Conservation (phyloP, 2,113 vertebrate genomes). For the Puffinus mauretanicus region DNA sequence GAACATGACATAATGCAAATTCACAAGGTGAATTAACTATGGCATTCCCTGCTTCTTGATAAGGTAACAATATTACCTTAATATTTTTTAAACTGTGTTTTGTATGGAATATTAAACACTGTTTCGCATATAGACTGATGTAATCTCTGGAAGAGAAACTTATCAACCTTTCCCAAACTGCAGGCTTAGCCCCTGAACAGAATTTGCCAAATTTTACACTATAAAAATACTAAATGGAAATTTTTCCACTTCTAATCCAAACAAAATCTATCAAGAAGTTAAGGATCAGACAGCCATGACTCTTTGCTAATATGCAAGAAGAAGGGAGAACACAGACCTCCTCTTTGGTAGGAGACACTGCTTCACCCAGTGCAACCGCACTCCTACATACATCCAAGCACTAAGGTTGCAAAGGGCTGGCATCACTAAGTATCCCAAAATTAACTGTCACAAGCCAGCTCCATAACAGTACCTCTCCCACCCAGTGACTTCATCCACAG, state of each 20-base stretch:
- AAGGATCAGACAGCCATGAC: background rate
- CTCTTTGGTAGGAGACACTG: background rate
- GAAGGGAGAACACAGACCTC: background rate
- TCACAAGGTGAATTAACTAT: background rate
- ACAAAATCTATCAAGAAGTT: background rate
- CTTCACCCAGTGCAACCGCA: background rate
- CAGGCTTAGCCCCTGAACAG: background rate
- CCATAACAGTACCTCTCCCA: background rate
- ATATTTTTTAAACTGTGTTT: background rate
- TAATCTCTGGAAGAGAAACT: background rate
- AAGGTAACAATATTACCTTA: background rate
- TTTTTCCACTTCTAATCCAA: background rate
- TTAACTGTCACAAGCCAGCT: background rate
- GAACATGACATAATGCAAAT: background rate
- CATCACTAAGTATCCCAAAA: background rate
- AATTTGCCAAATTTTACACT: background rate
- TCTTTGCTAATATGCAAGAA: background rate
- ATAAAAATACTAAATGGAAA: background rate
- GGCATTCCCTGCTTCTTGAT: background rate
- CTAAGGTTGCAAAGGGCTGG: background rate
- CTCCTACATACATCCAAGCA: background rate
- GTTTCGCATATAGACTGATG: background rate
- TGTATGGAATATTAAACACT: background rate
- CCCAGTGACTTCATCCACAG: background rate
- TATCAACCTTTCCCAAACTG: background rate